Evolutionary conservation across 2,113 vertebrate genomes (phyloP).

Genomic region (Clinocottus analis): DNA sequence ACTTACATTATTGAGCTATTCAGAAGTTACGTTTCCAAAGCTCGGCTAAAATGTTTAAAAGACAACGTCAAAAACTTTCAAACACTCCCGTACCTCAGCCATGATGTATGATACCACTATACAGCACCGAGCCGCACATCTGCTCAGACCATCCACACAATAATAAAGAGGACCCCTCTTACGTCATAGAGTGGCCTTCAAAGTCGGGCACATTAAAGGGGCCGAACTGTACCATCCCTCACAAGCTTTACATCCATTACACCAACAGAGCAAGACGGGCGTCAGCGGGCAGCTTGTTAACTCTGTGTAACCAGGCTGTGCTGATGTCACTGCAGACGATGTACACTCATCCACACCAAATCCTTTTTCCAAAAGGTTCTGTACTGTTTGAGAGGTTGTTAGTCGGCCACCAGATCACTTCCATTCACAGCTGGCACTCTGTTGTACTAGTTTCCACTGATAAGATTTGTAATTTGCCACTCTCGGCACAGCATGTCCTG

Average conservation of each 20-base stretch:
- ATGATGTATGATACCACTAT: conserved; percentile 17
- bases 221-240: conserved; percentile 11
- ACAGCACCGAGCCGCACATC: conserved; percentile 32
- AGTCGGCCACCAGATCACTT: conserved; percentile 34
- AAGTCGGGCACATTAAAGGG: conserved; percentile 52
- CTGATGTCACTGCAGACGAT: conserved; percentile 51
- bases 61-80: neutral
- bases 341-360: conserved; percentile 6
- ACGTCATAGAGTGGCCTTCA: conserved; percentile 46
- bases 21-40: neutral
- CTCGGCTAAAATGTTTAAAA: conserved; percentile 39
- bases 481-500: neutral
- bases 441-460: conserved; percentile 33
- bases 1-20: conserved; percentile 2
- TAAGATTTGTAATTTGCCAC: conserved; percentile 58
- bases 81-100: too few species aligned
- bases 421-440: conserved; percentile 47
- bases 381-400: conserved; percentile 25
- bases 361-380: conserved; percentile 23
- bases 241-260: conserved; percentile 51
- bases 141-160: conserved; percentile 32
- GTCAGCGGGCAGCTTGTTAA: conserved; percentile 33
- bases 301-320: conserved; percentile 25
- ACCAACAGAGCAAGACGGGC: conserved; percentile 24
- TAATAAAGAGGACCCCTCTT: conserved; percentile 35